Conservation (phyloP, 2,888 invertebrate genomes). For the Netelia melanura region DNA sequence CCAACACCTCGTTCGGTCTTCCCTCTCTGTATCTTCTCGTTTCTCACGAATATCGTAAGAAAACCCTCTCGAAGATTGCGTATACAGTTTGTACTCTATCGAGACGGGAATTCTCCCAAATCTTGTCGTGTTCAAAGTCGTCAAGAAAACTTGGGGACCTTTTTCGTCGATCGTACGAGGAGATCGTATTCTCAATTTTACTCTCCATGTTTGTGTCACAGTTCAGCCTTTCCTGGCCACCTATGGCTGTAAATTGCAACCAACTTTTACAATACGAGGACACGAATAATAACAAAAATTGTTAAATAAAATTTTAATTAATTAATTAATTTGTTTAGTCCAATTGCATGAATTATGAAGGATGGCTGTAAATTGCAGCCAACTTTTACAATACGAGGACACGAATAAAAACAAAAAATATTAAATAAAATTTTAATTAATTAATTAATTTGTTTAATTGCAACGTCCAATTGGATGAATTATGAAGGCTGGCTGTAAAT, state of each 20-base stretch:
- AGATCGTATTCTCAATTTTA: not conserved
- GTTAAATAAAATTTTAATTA: no score
- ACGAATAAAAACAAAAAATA: not conserved
- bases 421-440: no score
- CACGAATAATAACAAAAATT: not conserved
- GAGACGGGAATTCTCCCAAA: constrained; percentile 3
- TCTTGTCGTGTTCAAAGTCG: constrained; percentile 3
- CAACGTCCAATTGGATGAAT: no score
- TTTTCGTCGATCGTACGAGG: not conserved
- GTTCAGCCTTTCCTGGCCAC: not conserved
- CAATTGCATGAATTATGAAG: no score
- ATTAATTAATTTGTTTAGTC: no score
- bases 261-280: not conserved
- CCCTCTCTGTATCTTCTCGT: not conserved
- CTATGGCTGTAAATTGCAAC: not conserved
- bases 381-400: not conserved
- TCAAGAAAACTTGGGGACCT: not conserved
- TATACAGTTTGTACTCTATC: constrained; percentile 15
- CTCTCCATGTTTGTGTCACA: constrained; percentile 1
- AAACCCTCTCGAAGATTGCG: constrained; percentile 14
- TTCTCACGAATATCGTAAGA: constrained; percentile 1
- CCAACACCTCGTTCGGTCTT: constrained; percentile 19
- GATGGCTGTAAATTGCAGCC: not conserved
- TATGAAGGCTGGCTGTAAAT: no score
- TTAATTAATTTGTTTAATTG: no score